phyloP scores from a whole-genome alignment of 2,888 invertebrate species.

The Aleiodes testaceus region DNA sequence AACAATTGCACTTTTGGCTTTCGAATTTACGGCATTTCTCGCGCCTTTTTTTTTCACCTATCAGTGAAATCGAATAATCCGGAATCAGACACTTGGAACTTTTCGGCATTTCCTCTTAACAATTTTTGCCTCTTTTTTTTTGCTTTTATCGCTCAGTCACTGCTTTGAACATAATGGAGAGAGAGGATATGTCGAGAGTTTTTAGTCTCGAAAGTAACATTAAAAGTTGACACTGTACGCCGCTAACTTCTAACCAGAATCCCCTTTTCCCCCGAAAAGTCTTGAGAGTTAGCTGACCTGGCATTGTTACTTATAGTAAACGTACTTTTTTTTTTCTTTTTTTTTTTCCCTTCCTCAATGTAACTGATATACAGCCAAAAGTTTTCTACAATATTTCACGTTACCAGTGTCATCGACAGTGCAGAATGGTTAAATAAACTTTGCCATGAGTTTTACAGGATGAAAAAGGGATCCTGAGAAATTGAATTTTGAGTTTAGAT shows the following conservation, averaged over 20 bases:
- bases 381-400: conserved; percentile 51
- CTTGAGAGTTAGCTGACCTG: conserved; percentile 26
- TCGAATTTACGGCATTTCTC: too few species aligned
- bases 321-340: not conserved
- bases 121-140: too few species aligned
- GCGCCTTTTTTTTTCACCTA: too few species aligned
- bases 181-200: conserved; percentile 42
- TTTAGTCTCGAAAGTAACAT: conserved; percentile 51
- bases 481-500: too few species aligned
- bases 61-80: too few species aligned
- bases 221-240: conserved; percentile 60
- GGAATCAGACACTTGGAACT: too few species aligned
- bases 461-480: too few species aligned
- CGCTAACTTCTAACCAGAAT: conserved; percentile 51
- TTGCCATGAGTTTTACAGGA: conserved; percentile 36
- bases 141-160: too few species aligned
- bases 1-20: too few species aligned
- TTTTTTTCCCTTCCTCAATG: conserved; percentile 10
- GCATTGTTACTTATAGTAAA: conserved; percentile 28
- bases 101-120: too few species aligned
- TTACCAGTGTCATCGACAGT: conserved; percentile 48
- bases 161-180: conserved; percentile 10
- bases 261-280: conserved; percentile 27
- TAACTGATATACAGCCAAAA: conserved; percentile 51
- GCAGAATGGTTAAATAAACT: conserved; percentile 40